Evolutionary conservation across 2,888 invertebrate genomes (phyloP).

Genomic region (Aspidiotus destructor): DNA sequence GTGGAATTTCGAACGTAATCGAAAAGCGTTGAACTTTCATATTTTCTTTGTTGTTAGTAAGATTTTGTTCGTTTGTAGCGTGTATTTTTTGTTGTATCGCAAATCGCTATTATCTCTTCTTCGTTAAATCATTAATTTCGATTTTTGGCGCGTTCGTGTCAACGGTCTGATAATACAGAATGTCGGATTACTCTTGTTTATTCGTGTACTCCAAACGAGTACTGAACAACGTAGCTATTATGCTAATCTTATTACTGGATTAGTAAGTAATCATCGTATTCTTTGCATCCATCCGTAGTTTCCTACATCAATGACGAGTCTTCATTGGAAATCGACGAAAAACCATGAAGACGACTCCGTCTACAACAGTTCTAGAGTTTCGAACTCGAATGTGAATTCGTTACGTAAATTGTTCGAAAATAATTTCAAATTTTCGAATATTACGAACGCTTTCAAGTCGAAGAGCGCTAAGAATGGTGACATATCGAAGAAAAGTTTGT

Average conservation of each 20-base stretch:
- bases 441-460: conserved; percentile 23
- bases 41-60: too few relatives aligned
- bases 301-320: neutral
- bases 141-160: too few relatives aligned
- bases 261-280: neutral
- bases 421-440: conserved; percentile 22
- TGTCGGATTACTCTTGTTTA: conserved; percentile 21
- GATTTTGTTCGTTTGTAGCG: too few relatives aligned
- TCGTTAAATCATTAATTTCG: too few relatives aligned
- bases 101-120: too few relatives aligned
- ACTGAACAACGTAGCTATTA: conserved; percentile 14
- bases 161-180: neutral
- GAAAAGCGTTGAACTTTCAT: too few relatives aligned
- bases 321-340: conserved; percentile 13
- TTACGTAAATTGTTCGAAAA: conserved; percentile 19
- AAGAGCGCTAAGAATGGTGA: conserved; percentile 2
- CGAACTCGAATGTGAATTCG: conserved; percentile 14
- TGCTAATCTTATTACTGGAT: conserved; percentile 6
- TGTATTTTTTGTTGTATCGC: too few relatives aligned
- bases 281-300: neutral
- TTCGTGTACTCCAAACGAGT: conserved; percentile 21
- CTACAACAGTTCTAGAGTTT: conserved; percentile 15
- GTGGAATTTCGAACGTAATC: neutral
- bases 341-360: conserved; percentile 7
- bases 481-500: neutral